Evolutionary conservation across 2,888 invertebrate genomes (phyloP), one percentile per base, ranked within the genome.

Genomic region (Apodemia zela): DNA sequence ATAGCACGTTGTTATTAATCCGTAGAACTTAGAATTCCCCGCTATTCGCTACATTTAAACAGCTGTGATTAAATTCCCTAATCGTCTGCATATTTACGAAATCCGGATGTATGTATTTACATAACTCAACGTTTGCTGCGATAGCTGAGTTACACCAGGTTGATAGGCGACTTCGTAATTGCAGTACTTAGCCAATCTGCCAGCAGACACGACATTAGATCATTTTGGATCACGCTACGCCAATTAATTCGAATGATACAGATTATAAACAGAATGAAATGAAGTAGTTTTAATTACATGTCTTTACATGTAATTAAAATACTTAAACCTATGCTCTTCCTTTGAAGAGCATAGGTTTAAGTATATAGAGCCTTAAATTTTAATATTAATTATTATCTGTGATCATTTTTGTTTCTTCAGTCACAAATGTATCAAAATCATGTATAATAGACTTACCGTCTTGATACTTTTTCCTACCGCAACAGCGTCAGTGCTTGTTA

Each of bases 151-250:
- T 71, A 72, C 71, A 70, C 71, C 69, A 69, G 71, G 66, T 66
- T 59, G 65, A 68, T 67, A 61, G 15, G 69, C 65, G 67, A 68
- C 65, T 66, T n/a, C 42, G 70, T 73, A 72, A 73, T 74, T 74
- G 70, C 70, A 62, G 67, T 68, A 73, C 69, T 73, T 71, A 72
- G 66, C 69, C 69, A 70, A 69, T 73, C 72, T 67, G 69, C 66
- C 66, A 65, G 65, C 66, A 65, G 67, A 68, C 66, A 67, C 67
- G 67, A 66, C 66, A 68, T 69, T 71, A 70, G 66, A 72, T 68
- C 70, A 68, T 73, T 71, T 68, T 64, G 64, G 64, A 67, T 71
- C 70, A 69, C 69, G 70, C 65, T 62, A 69, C 62, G 64, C 63
- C 65, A 62, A 59, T 67, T 65, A 65, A 42, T 62, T 42, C 38